Evolutionary conservation across 2,797 vertebrate genomes (phyloP).

Genomic region (Agapornis canus): DNA sequence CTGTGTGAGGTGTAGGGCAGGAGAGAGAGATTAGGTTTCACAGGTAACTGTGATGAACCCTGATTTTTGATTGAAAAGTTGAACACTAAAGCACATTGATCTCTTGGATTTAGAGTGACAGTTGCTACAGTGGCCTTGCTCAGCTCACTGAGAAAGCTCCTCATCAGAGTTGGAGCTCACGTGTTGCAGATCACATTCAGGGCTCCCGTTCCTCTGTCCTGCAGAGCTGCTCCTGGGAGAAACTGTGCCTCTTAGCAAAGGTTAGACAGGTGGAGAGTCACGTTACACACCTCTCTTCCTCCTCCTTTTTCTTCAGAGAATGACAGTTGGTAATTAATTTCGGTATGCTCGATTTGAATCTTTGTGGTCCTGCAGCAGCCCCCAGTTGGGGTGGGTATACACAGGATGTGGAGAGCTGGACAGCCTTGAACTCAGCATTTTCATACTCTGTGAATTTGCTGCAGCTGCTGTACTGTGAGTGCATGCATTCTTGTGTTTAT

Average conservation of each 20-base stretch:
- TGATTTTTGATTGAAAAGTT: background rate
- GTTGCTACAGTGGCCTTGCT: background rate
- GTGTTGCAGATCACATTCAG: background rate
- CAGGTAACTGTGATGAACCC: background rate
- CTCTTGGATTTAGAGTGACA: background rate
- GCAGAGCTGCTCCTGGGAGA: background rate
- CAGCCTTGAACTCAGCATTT: background rate
- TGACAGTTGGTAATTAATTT: background rate
- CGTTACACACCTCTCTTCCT: fast-evolving
- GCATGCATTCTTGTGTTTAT: background rate
- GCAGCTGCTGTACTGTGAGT: background rate
- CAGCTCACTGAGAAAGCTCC: background rate
- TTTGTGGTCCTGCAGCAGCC: background rate
- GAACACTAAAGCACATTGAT: background rate
- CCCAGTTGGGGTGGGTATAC: background rate
- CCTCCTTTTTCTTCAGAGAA: background rate
- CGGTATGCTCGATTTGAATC: background rate
- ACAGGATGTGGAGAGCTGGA: background rate
- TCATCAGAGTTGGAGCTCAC: background rate
- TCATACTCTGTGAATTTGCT: background rate
- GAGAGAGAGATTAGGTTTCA: background rate
- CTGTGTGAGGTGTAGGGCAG: background rate
- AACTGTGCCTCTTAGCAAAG: background rate
- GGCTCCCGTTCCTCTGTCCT: fast-evolving
- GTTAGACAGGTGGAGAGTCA: background rate